Conservation (phyloP, 2,797 vertebrate species). For the Acanthurus leucopareius region DNA sequence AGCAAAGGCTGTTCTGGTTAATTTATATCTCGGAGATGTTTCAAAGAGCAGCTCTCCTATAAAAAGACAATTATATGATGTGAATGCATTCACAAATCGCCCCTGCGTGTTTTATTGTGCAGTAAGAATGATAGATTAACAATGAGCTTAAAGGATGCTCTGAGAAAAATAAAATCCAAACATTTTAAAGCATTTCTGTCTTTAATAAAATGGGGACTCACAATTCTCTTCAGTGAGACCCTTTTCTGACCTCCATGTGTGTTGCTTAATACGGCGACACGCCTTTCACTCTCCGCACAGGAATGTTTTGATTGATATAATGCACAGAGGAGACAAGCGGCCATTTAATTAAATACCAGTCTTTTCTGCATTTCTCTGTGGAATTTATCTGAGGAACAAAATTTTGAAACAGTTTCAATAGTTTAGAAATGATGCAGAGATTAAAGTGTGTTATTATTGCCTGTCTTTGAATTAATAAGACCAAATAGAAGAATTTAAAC, state of each 20-base stretch:
- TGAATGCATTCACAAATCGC: neutral
- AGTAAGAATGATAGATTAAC: conserved; percentile 9
- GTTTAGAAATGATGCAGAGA: conserved; percentile 1
- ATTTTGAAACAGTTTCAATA: neutral
- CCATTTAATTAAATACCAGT: conserved; percentile 36
- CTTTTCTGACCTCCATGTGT: conserved; percentile 22
- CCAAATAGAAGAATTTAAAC: neutral
- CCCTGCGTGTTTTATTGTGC: neutral
- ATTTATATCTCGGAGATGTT: conserved; percentile 1
- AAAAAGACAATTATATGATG: neutral
- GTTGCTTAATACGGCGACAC: conserved; percentile 11
- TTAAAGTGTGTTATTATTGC: neutral
- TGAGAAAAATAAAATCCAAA: conserved; percentile 15
- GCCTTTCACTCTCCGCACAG: conserved; percentile 4
- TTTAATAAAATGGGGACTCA: too few relatives aligned
- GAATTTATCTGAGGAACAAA: neutral
- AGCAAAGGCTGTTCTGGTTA: conserved; percentile 4
- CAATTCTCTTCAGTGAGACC: conserved; percentile 28
- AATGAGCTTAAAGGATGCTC: neutral
- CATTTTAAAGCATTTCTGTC: too few relatives aligned
- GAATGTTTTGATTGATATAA: conserved; percentile 21
- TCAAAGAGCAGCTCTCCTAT: conserved; percentile 1
- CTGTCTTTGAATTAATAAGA: neutral
- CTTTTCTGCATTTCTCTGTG: conserved; percentile 13
- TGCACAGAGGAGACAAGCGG: conserved; percentile 16